phyloP scores from a whole-genome alignment of 2,888 invertebrate species.

The Cristatella mucedo region DNA sequence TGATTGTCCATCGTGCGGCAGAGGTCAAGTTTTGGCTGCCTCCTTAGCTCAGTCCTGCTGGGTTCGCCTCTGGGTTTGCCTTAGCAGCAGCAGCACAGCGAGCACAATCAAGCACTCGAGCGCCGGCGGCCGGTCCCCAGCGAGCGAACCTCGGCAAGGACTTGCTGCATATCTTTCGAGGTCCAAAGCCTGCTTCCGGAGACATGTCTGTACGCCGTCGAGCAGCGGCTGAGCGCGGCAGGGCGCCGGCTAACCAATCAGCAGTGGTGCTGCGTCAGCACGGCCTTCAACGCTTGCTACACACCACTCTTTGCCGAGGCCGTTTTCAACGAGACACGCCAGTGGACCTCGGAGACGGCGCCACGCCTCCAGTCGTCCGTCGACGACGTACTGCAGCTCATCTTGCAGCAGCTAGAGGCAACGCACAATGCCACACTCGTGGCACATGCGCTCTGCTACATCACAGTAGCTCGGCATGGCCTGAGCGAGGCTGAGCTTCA shows the following conservation, averaged over 20 bases:
- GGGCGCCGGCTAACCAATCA: background rate
- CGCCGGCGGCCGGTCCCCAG: too few species aligned
- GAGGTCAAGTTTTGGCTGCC: too few species aligned
- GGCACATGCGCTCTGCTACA: background rate
- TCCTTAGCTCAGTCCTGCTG: too few species aligned
- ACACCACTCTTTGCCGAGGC: background rate
- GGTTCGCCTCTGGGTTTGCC: too few species aligned
- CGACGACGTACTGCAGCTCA: background rate
- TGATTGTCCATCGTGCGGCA: too few species aligned
- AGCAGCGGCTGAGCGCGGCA: background rate
- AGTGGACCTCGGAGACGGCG: background rate
- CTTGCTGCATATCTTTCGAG: background rate
- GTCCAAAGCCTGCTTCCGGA: conserved; percentile 2
- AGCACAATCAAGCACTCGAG: too few species aligned
- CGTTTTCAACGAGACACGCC: background rate
- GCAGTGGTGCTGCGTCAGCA: too few species aligned
- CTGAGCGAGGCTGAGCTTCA: conserved; percentile 8
- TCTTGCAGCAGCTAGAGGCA: conserved; percentile 2
- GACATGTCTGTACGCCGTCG: conserved; percentile 3
- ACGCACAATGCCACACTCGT: background rate
- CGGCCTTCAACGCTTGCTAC: background rate
- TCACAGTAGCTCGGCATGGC: background rate
- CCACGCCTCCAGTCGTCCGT: background rate
- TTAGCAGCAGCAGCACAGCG: too few species aligned
- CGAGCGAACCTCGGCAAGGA: too few species aligned